Conservation (phyloP, 2,797 vertebrate species). For the Sebastes nivosus region DNA sequence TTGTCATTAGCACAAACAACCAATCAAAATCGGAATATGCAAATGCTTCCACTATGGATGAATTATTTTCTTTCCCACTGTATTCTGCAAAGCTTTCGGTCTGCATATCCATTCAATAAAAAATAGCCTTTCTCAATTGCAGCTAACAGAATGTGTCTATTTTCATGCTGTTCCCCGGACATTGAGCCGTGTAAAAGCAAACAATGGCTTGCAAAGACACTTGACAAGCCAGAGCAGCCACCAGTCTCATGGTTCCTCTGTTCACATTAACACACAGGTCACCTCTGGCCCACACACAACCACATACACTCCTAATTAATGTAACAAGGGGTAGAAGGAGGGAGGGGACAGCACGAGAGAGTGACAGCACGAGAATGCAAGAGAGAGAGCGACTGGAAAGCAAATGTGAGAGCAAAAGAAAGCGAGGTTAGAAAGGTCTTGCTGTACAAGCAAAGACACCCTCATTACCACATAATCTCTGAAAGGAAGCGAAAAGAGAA, state of each 20-base stretch:
- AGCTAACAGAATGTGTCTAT: neutral
- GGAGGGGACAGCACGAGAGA: constrained; percentile 25
- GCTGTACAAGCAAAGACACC: constrained; percentile 37
- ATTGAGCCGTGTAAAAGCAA: neutral
- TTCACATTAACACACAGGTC: constrained; percentile 55
- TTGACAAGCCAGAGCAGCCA: constrained; percentile 18
- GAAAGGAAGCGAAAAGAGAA: constrained; percentile 40
- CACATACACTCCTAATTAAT: constrained; percentile 48
- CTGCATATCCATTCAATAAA: neutral
- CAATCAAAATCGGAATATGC: constrained; percentile 20
- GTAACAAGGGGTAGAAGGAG: constrained; percentile 36
- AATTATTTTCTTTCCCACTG: neutral
- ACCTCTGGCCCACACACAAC: constrained; percentile 22
- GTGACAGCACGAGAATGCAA: constrained; percentile 2
- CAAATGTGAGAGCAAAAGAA: constrained; percentile 24
- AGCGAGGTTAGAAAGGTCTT: constrained; percentile 48
- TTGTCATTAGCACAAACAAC: neutral
- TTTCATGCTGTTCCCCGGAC: neutral
- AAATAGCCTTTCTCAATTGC: neutral
- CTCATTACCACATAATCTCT: constrained; percentile 65
- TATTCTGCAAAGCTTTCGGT: neutral
- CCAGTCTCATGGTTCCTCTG: constrained; percentile 10
- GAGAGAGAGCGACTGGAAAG: neutral
- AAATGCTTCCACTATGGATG: neutral
- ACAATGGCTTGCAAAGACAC: constrained; percentile 12